Base-by-base conservation (phyloP, 2,797 vertebrate genomes). In the Limosa lapponica region DNA sequence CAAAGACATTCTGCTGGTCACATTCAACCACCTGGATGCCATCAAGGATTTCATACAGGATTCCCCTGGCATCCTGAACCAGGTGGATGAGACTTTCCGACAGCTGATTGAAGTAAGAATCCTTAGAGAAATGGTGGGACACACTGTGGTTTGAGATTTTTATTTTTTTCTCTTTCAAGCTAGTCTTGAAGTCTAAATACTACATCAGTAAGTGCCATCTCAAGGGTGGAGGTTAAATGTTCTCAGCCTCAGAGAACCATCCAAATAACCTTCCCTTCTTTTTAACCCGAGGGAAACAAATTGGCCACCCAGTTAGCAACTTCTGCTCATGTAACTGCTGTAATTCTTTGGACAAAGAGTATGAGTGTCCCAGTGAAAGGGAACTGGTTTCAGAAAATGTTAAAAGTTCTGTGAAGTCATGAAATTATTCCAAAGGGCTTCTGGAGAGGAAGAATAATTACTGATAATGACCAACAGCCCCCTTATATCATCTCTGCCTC, bases 1-100 rank as follows among this genome's bases (percentile, higher is more conserved):
- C 52, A 99, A 98, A 93, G 99, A 99, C 96, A 98, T 99, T 61
- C 98, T 99, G 79, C 98, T 99, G 22, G 98, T 99, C 95, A 99
- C 99, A 0, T 99, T 99, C 97, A 99, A 99, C 97, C 99, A 99
- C 95, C 98, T 99, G 99, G 99, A 99, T 37, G 98, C 99, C 28
- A 99, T 99, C 98, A 99, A 98, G 94, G 99, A 99, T 88, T 99
- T 99, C 97, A 98, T 99, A 80, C 98, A 95, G 4, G 99, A 99
- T 59, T 98, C 99, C 48, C 99, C 99, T 24, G 97, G 95, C 95
- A 99, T 99, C 89, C 97, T 99, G 65, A 98, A 98, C 93, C 99
- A 99, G 96, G 99, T 99, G 90, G 99, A 99, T 19, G 99, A 99
- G 93, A 99, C 99, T 2, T 98, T 98, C 94, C 98, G 96, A 37